Evolutionary conservation across 2,888 invertebrate genomes (phyloP).

Genomic region (Aplocera efformata): DNA sequence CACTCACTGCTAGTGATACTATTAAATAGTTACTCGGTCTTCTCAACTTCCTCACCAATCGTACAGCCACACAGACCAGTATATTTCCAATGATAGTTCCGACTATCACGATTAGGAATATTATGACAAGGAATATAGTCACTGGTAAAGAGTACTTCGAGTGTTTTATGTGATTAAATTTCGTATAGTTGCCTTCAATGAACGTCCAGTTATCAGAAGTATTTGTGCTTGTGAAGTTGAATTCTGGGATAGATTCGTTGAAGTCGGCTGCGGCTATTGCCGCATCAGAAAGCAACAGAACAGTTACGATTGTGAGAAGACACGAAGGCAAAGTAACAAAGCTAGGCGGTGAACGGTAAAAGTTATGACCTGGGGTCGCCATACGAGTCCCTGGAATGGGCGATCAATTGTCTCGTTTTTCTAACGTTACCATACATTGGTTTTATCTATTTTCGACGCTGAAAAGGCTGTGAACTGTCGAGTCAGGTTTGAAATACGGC

Average conservation of each 20-base stretch:
- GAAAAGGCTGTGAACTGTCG: slow-evolving; percentile 25
- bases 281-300: slow-evolving; percentile 52
- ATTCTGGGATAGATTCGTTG: slow-evolving; percentile 44
- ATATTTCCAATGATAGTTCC: slow-evolving; percentile 94
- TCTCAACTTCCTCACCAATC: slow-evolving; percentile 94
- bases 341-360: slow-evolving; percentile 74
- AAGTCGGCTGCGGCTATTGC: slow-evolving; percentile 52
- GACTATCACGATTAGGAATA: slow-evolving; percentile 87
- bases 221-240: slow-evolving; percentile 51
- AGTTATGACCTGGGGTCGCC: slow-evolving; percentile 73
- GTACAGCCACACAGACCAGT: slow-evolving; percentile 96
- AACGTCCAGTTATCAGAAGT: slow-evolving; percentile 60
- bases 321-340: slow-evolving; percentile 79
- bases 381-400: slow-evolving; percentile 75
- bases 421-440: slow-evolving; percentile 73
- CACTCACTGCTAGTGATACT: slow-evolving; percentile 97
- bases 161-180: slow-evolving; percentile 57
- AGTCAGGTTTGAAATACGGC: slow-evolving; percentile 72
- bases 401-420: slow-evolving; percentile 56
- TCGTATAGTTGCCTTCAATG: slow-evolving; percentile 53
- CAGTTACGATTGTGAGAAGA: slow-evolving; percentile 70
- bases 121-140: slow-evolving; percentile 85
- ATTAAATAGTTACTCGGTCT: slow-evolving; percentile 94
- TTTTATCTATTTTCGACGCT: slow-evolving; percentile 40
- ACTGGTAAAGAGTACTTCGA: slow-evolving; percentile 65